Base-by-base conservation (phyloP, 2,888 invertebrate genomes). In the Acleris literana region DNA sequence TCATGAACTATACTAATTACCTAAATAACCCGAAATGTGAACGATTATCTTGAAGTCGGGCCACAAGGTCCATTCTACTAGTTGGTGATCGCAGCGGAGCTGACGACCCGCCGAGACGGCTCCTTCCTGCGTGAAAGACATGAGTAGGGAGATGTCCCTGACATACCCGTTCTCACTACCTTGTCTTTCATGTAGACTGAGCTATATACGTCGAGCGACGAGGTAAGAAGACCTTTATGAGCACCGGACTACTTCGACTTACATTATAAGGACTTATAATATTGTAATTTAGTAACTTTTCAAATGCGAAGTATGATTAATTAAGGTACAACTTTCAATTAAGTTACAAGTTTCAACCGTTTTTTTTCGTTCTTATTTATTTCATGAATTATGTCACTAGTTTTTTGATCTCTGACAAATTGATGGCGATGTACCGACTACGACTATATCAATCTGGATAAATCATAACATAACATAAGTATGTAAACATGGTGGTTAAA, bases 81-180 rank as follows among this genome's bases (percentile, higher is more conserved):
- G 46, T 46, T 46, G n/a, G 4, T 17, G 9, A 29, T 6, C 22
- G 20, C 43, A 44, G 46, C 22, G 2, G n/a, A 4, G 9, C 57
- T n/a, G 22, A 20, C n/a, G 11, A 9, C 61, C 16, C 68, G 67
- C 51, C 67, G 68, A 46, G 75, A 51, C 55, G 80, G 91, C 91
- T 88, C 88, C 88, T 91, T 94, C 89, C 95, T 93, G 86, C 93
- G 90, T 97, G 98, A 98, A 98, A 98, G 98, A 98, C 98, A 97
- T 97, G 97, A 96, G 98, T 98, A 97, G 97, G 96, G 98, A 98
- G 98, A 98, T 98, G 98, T 92, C 87, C 79, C 93, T 93, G 88
- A 89, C 92, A 87, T 86, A 87, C 86, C 81, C 84, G 86, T 90
- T 93, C 98, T 98, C 97, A 97, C 98, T 98, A 97, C 97, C 97